Evolutionary conservation across 2,797 vertebrate species (phyloP).

Genomic region (Enteromius trimaculatus): DNA sequence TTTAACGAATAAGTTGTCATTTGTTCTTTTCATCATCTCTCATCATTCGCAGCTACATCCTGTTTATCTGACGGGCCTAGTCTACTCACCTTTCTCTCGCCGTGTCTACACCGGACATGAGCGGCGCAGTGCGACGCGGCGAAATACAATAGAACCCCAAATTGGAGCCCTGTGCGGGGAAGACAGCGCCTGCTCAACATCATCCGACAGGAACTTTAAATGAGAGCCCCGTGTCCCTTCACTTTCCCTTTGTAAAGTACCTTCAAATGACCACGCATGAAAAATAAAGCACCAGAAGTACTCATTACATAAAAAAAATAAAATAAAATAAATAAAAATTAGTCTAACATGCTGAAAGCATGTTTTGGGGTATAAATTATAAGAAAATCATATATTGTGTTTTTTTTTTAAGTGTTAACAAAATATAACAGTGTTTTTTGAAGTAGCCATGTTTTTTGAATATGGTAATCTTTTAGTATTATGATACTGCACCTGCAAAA

Average conservation of each 20-base stretch:
- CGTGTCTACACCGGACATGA: too few relatives aligned
- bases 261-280: neutral
- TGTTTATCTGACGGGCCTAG: too few relatives aligned
- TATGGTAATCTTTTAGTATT: neutral
- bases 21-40: too few relatives aligned
- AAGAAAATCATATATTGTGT: neutral
- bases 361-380: neutral
- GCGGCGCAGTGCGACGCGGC: too few relatives aligned
- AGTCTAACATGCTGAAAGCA: neutral
- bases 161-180: neutral
- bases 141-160: too few relatives aligned
- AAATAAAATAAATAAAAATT: too few relatives aligned
- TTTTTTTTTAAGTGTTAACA: neutral
- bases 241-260: neutral
- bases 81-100: too few relatives aligned
- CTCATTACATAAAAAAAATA: neutral
- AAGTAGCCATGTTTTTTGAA: neutral
- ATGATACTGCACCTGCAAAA: neutral
- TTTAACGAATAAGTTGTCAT: too few relatives aligned
- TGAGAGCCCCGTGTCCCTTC: conserved; percentile 48
- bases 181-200: conserved; percentile 27
- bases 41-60: too few relatives aligned
- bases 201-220: conserved; percentile 19
- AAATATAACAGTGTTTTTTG: neutral
- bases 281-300: neutral